Evolutionary conservation across 92 coral and sea anemone genomes (phyloP), one percentile per base, ranked within the genome.

Genomic region (Phenganax stokvisi): DNA sequence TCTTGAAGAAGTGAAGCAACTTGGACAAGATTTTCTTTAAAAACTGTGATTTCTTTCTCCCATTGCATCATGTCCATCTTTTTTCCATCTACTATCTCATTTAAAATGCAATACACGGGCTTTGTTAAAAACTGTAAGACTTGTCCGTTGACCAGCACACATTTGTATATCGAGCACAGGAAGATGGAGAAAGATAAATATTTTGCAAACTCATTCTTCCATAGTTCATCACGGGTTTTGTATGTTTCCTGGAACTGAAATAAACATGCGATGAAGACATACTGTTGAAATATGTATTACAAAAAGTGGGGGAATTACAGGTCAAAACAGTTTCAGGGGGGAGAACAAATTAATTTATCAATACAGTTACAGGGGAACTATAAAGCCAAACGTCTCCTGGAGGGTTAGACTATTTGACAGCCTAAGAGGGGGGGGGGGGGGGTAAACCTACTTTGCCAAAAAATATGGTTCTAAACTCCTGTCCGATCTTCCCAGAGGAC

Each of bases 101-200:
- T 70, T 56, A 92, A 27, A 83, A 91, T 82, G 62, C 84, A 79
- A 44, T 85, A 88, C 12, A 87, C 89, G 11, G 99, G 91, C 15
- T 83, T 87, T 8, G 96, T 83, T 12, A 96, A 76, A 4, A 91
- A 86, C 76, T 87, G 92, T 30, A 96, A 31, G 8, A 97, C 96
- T 20, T 88, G 71, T 0, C 84, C 92, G 10, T 89, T 85, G 10
- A 88, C 82, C 56, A 91, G 85, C 12, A 96, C 72, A 0, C 83
- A 89, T 77, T 86, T 86, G 78, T 88, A 96, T 57, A 92, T 85
- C 71, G 92, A 90, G 81, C 99, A 88, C 51, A 96, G 71, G 51
- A 96, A 82, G 62, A 84, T 56, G 6, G 79, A 86, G 51, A 96
- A 87, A 25, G 96, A 97, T 2, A 87, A 79, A 93, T 91, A 96